These are phyloP conservation scores for Sebastes hubbsi DNA, from an alignment of 2,797 vertebrate genomes.

Conservation along the genomic window DNA sequence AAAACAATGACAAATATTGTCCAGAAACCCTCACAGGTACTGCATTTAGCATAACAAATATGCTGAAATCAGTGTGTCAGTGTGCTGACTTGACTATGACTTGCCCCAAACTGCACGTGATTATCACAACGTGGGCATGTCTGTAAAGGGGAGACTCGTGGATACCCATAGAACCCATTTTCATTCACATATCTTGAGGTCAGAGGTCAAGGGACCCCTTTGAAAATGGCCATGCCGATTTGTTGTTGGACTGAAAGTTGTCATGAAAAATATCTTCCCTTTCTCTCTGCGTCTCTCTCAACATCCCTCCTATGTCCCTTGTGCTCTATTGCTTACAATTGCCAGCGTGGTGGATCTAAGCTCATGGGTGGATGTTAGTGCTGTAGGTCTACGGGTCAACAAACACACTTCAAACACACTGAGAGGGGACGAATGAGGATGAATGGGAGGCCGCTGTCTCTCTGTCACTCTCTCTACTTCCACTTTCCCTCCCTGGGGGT, in stretches of 20 bases:
- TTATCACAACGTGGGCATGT: too few relatives aligned
- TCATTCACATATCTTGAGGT: too few relatives aligned
- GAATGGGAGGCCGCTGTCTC: not conserved
- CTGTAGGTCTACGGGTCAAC: conserved; percentile 27
- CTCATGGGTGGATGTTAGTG: conserved; percentile 2
- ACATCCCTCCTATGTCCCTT: not conserved
- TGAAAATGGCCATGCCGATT: too few relatives aligned
- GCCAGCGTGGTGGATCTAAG: conserved; percentile 2
- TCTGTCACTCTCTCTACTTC: not conserved
- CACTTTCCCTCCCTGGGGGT: not conserved
- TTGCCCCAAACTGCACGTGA: too few relatives aligned
- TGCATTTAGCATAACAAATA: too few relatives aligned
- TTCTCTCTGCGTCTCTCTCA: not conserved
- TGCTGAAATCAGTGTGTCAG: too few relatives aligned
- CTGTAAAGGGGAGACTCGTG: too few relatives aligned
- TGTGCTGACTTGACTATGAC: too few relatives aligned
- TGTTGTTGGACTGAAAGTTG: not conserved
- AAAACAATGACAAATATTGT: too few relatives aligned
- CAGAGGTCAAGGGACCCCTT: too few relatives aligned
- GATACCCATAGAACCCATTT: too few relatives aligned
- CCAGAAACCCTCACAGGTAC: too few relatives aligned
- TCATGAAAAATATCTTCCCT: not conserved
- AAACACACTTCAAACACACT: conserved; percentile 26
- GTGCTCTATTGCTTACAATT: not conserved
- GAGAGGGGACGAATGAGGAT: conserved; percentile 19